Percentiles rank a stretch among this genome's conserved stretches.
phyloP scores from a whole-genome alignment of 2,113 vertebrate genomes.

The Ammodytes marinus region DNA sequence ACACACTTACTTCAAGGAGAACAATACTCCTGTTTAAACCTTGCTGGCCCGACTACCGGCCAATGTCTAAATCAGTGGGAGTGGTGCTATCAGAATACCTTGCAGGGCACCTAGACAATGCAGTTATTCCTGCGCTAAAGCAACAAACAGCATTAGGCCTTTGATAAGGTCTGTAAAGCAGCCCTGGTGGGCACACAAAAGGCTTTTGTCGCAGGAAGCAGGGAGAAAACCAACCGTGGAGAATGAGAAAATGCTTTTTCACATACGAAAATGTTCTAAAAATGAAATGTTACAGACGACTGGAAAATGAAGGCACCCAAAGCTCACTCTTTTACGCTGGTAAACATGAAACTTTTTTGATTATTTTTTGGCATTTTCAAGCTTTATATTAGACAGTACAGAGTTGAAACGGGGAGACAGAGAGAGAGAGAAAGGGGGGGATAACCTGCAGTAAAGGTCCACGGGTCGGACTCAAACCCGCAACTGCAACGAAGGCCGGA shows the following conservation, averaged over 20 bases:
- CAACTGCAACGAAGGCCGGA: too few species aligned
- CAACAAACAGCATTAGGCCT: slow-evolving; percentile 57
- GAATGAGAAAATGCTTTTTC: slow-evolving; percentile 46
- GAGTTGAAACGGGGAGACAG: too few species aligned
- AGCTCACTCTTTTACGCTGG: too few species aligned
- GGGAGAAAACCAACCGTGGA: slow-evolving; percentile 42
- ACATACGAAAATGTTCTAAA: slow-evolving; percentile 27
- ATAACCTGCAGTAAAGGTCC: too few species aligned
- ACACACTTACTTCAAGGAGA: slow-evolving; percentile 51
- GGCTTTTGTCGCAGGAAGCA: slow-evolving; percentile 53
- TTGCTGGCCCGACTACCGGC: slow-evolving; percentile 73
- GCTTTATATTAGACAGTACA: too few species aligned
- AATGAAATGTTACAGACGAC: not conserved
- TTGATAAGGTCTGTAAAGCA: slow-evolving; percentile 74
- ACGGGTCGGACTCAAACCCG: too few species aligned
- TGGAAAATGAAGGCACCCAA: not conserved
- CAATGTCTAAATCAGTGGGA: slow-evolving; percentile 68
- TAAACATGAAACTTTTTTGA: too few species aligned
- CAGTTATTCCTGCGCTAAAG: slow-evolving; percentile 39
- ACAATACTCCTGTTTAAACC: slow-evolving; percentile 74
- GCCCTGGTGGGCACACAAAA: slow-evolving; percentile 43
- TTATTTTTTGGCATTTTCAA: too few species aligned
- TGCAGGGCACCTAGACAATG: slow-evolving; percentile 74
- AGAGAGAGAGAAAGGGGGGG: too few species aligned
- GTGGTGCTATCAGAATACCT: slow-evolving; percentile 72